Percentiles rank a stretch among this genome's conserved stretches.
Conservation (phyloP, 2,888 invertebrate genomes). For the Ischnus inquisitorius region DNA sequence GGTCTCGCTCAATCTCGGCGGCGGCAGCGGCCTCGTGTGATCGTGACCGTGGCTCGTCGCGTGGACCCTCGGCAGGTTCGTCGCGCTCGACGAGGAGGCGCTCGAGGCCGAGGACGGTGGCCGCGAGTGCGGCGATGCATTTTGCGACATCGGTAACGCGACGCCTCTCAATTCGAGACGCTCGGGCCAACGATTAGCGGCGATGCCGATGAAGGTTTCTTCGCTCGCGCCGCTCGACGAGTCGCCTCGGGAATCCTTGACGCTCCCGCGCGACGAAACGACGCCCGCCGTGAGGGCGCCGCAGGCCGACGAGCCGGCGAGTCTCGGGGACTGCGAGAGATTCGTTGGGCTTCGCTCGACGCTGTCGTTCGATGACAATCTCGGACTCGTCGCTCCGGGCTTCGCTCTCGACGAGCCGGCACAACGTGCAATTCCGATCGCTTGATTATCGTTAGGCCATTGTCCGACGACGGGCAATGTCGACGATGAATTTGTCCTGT, state of each 20-base stretch:
- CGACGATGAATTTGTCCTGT: conserved; percentile 45
- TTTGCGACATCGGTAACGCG: conserved; percentile 82
- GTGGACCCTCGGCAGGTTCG: conserved; percentile 81
- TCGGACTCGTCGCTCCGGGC: neutral
- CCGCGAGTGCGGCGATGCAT: conserved; percentile 81
- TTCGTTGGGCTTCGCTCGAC: neutral
- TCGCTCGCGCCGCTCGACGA: too few species aligned
- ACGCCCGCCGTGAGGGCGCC: conserved; percentile 81
- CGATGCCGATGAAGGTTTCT: conserved; percentile 19
- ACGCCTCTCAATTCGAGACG: conserved; percentile 77
- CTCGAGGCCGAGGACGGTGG: conserved; percentile 77
- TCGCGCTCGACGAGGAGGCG: conserved; percentile 60
- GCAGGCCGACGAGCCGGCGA: conserved; percentile 87
- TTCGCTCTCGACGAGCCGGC: neutral
- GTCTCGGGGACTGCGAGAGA: conserved; percentile 89
- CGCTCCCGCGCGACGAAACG: conserved; percentile 67
- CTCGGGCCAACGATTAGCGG: conserved; percentile 67
- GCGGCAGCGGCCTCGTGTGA: conserved; percentile 82
- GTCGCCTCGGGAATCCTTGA: too few species aligned
- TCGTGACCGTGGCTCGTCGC: conserved; percentile 86
- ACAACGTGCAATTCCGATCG: too few species aligned
- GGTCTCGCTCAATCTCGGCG: conserved; percentile 78
- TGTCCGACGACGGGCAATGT: conserved; percentile 53
- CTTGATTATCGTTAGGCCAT: conserved; percentile 1
- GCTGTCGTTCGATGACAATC: conserved; percentile 31